These are phyloP conservation scores for Coracias cyanogaster DNA, from an alignment of 2,797 vertebrate genomes.

Conservation along the genomic window DNA sequence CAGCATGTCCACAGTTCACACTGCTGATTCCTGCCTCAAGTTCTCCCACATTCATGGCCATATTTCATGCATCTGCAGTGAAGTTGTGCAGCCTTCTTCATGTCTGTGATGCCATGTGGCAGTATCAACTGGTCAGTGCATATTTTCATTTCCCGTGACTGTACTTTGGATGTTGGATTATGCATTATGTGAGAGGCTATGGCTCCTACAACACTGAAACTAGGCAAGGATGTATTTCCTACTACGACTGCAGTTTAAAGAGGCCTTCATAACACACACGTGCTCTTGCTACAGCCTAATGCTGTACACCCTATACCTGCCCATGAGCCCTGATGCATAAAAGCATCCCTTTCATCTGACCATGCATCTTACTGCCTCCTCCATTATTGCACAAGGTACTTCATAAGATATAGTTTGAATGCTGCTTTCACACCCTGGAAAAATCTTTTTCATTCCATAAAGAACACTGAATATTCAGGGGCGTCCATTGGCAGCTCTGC, in stretches of 20 bases:
- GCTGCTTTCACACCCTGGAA: neutral
- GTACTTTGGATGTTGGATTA: neutral
- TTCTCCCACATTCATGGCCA: neutral
- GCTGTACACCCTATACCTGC: rapidly evolving
- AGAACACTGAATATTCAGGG: neutral
- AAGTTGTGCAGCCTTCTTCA: neutral
- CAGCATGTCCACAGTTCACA: rapidly evolving
- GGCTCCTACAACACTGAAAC: neutral
- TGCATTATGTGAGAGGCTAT: neutral
- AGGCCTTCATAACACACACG: rapidly evolving
- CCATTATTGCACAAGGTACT: neutral
- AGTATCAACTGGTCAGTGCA: neutral
- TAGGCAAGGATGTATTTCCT: neutral
- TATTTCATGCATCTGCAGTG: neutral
- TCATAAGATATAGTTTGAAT: neutral
- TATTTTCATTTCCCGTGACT: neutral
- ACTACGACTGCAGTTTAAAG: neutral
- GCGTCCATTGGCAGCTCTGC: neutral
- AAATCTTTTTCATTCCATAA: neutral
- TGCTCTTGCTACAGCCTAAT: neutral
- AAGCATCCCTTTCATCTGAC: neutral
- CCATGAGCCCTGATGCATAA: neutral
- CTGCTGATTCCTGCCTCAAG: neutral
- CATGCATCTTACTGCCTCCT: neutral
- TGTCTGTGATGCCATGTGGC: neutral